A percentile compares a stretch with the other conserved stretches of the same genome.
Evolutionary conservation across 2,113 vertebrate genomes (phyloP).

Genomic region (Charadrius vociferus): DNA sequence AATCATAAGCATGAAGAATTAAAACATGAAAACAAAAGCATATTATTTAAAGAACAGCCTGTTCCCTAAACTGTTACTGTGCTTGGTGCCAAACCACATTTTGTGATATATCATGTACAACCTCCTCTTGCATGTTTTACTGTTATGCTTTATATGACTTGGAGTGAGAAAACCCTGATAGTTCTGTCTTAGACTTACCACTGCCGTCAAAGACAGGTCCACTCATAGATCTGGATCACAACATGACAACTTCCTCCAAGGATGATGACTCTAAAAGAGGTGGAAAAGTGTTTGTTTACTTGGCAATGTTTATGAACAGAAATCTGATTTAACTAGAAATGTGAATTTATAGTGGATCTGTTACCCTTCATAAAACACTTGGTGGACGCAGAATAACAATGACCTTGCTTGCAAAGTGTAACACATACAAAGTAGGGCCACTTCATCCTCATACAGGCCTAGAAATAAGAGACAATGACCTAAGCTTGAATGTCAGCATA

Average conservation of each 20-base stretch:
- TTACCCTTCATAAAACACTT: slow-evolving; percentile 16
- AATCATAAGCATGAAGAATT: slow-evolving; percentile 46
- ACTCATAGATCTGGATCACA: not conserved
- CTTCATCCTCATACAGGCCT: not conserved
- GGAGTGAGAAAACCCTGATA: slow-evolving; percentile 22
- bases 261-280: slow-evolving; percentile 9
- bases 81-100: slow-evolving; percentile 49
- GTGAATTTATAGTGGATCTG: not conserved
- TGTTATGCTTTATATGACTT: slow-evolving; percentile 13
- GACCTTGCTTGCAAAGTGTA: not conserved
- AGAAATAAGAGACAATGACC: not conserved
- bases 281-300: slow-evolving; percentile 46
- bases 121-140: slow-evolving; percentile 40
- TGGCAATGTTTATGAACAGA: slow-evolving; percentile 8
- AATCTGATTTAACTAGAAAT: slow-evolving; percentile 11
- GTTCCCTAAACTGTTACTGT: slow-evolving; percentile 58
- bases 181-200: slow-evolving; percentile 24
- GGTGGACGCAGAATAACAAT: not conserved
- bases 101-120: slow-evolving; percentile 57
- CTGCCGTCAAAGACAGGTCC: slow-evolving; percentile 6
- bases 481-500: not conserved
- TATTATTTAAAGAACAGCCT: slow-evolving; percentile 64
- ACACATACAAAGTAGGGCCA: not conserved
- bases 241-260: not conserved
- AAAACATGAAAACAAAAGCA: slow-evolving; percentile 62